Conservation (phyloP, 2,113 vertebrate species). For the Macheiramphus alcinus region DNA sequence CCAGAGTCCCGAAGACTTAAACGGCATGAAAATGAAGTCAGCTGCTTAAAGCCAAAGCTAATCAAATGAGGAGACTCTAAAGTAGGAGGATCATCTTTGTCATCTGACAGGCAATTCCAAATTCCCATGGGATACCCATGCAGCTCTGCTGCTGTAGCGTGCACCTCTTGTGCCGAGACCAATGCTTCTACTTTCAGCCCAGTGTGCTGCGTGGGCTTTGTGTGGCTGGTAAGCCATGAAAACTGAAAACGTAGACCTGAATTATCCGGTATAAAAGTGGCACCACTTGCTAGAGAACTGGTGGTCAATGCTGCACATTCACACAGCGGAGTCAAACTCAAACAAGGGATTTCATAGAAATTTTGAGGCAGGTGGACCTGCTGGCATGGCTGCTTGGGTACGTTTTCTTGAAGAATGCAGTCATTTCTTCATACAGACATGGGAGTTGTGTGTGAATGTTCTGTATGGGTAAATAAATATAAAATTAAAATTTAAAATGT, state of each 20-base stretch:
- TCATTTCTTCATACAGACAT: neutral
- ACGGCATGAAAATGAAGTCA: conserved; percentile 9
- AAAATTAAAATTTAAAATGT: neutral
- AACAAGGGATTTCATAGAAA: neutral
- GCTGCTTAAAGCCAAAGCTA: conserved; percentile 1
- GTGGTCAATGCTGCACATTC: neutral
- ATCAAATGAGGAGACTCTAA: conserved; percentile 16
- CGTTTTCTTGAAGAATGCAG: neutral
- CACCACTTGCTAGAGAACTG: neutral
- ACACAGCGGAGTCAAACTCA: neutral
- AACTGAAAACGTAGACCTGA: neutral
- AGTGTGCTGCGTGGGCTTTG: rapidly evolving
- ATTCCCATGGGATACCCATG: neutral
- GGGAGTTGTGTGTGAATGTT: neutral
- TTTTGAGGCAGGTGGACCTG: neutral
- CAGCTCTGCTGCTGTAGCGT: neutral
- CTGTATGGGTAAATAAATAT: neutral
- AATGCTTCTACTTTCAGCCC: neutral
- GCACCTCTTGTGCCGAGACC: neutral
- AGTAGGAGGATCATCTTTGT: conserved; percentile 11
- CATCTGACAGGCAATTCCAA: neutral
- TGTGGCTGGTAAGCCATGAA: neutral
- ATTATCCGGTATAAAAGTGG: neutral
- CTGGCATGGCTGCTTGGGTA: neutral
- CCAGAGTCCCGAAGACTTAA: neutral